These are phyloP conservation scores for Ephialtes manifestator DNA, from an alignment of 2,888 invertebrate genomes.

Conservation along the genomic window DNA sequence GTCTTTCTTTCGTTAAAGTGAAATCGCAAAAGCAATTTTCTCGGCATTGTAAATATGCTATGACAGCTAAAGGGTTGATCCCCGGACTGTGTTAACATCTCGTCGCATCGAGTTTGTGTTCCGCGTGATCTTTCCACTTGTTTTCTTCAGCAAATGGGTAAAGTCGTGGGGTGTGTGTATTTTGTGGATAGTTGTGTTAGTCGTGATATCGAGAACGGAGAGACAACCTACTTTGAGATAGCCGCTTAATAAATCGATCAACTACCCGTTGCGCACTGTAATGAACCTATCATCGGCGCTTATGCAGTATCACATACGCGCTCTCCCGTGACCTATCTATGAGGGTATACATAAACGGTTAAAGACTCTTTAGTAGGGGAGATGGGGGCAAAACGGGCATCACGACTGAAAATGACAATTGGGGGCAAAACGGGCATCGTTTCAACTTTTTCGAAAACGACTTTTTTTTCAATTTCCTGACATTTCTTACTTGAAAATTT, in stretches of 20 bases:
- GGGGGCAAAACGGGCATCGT: too few species aligned
- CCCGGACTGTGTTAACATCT: neutral
- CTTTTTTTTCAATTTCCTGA: too few species aligned
- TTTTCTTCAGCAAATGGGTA: neutral
- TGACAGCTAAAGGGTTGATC: too few species aligned
- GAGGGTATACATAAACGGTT: neutral
- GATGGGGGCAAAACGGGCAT: too few species aligned
- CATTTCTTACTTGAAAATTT: too few species aligned
- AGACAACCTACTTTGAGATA: slow-evolving; percentile 23
- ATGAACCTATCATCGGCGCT: slow-evolving; percentile 7
- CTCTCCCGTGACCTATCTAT: slow-evolving; percentile 5
- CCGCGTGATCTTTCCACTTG: neutral
- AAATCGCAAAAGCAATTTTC: too few species aligned
- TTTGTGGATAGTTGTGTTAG: neutral
- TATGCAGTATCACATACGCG: neutral
- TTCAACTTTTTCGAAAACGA: too few species aligned
- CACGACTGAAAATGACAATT: too few species aligned
- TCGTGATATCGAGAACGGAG: neutral
- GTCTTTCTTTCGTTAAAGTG: too few species aligned
- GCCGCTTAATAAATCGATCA: slow-evolving; percentile 24
- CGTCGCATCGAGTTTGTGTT: neutral
- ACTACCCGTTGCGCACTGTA: slow-evolving; percentile 25
- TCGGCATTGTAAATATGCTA: too few species aligned
- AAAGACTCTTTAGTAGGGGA: slow-evolving; percentile 14
- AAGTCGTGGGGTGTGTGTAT: neutral